These are phyloP conservation scores for Lasioglossum oenotherae DNA, from an alignment of 2,888 invertebrate genomes.

Conservation along the genomic window DNA sequence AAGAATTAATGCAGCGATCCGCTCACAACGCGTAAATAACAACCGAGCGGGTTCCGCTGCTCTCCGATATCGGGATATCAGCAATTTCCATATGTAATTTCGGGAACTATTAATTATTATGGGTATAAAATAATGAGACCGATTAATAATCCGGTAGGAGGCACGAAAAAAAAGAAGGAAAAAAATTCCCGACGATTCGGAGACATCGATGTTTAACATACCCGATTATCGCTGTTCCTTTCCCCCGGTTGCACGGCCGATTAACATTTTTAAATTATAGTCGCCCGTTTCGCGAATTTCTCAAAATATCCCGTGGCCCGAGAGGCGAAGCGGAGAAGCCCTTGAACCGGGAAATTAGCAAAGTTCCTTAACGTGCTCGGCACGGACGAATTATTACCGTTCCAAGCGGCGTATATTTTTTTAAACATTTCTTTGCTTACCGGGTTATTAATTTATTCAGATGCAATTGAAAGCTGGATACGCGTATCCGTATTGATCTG, in stretches of 20 bases:
- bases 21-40: slow-evolving; percentile 47
- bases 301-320: slow-evolving; percentile 3
- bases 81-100: slow-evolving; percentile 63
- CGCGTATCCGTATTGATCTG: not conserved
- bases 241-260: not conserved
- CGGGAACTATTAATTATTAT: slow-evolving; percentile 54
- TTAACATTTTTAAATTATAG: slow-evolving; percentile 28
- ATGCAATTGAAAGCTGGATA: not conserved
- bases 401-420: not conserved
- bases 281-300: not conserved
- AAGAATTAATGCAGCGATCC: slow-evolving; percentile 50
- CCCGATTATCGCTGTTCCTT: slow-evolving; percentile 12
- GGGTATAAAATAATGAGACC: slow-evolving; percentile 35
- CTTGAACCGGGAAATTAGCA: not conserved
- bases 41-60: slow-evolving; percentile 6
- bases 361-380: not conserved
- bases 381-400: not conserved
- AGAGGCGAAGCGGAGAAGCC: not conserved
- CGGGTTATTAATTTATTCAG: not conserved
- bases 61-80: slow-evolving; percentile 39
- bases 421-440: not conserved
- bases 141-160: slow-evolving; percentile 31
- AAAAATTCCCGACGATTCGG: not conserved
- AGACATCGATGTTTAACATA: slow-evolving; percentile 16
- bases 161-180: not conserved